phyloP scores from a whole-genome alignment of 2,797 vertebrate species.

The Podarcis lilfordi region DNA sequence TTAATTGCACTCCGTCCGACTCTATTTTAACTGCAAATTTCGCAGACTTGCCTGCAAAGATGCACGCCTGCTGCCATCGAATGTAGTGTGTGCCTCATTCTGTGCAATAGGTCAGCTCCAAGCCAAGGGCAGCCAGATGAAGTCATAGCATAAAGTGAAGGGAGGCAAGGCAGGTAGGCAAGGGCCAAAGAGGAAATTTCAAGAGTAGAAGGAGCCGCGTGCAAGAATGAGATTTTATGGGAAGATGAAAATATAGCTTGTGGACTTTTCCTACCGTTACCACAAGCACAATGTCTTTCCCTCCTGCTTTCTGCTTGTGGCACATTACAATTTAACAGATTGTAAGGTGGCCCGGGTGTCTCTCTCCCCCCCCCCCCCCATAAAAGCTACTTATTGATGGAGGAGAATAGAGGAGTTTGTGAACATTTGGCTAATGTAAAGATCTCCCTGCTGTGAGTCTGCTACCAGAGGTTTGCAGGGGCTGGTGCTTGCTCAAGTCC shows the following conservation, averaged over 20 bases:
- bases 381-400: neutral
- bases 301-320: neutral
- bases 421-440: constrained; percentile 21
- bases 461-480: neutral
- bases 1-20: neutral
- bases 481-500: neutral
- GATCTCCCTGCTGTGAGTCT: constrained; percentile 8
- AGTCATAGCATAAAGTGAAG: neutral
- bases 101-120: neutral
- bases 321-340: neutral
- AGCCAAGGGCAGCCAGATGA: neutral
- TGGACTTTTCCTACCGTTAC: neutral
- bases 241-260: neutral
- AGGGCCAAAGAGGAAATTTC: neutral
- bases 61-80: neutral
- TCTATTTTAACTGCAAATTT: neutral
- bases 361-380: no score
- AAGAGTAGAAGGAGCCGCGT: neutral
- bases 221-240: neutral
- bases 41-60: neutral
- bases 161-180: neutral
- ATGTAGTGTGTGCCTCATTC: neutral
- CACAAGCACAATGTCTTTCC: neutral
- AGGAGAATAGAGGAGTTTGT: neutral
- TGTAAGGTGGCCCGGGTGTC: neutral